Percentiles rank a stretch among this genome's conserved stretches.
Conservation (phyloP, 1,140 invertebrate genomes). For the Plutomurus gul region DNA sequence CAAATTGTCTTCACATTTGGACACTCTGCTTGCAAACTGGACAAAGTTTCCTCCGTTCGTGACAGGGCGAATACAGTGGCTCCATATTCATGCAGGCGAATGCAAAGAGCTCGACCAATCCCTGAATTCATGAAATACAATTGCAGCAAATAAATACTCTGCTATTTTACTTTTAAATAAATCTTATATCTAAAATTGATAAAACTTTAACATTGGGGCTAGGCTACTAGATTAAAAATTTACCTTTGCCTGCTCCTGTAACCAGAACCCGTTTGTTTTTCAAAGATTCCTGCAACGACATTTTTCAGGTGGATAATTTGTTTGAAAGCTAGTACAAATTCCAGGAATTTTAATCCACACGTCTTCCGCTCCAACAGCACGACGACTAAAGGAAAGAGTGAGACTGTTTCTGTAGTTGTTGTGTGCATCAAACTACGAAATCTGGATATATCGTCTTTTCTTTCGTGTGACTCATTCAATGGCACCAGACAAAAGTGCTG, state of each 20-base stretch:
- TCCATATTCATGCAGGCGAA: conserved; percentile 56
- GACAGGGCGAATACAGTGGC: conserved; percentile 59
- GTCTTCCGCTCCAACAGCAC: too few species aligned
- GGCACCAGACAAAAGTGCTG: too few species aligned
- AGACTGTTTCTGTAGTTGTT: too few species aligned
- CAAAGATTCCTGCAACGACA: conserved; percentile 64
- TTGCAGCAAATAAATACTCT: conserved; percentile 67
- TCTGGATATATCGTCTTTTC: too few species aligned
- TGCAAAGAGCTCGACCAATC: conserved; percentile 57
- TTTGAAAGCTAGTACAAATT: neutral
- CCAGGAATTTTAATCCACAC: neutral
- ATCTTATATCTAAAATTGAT: conserved; percentile 70
- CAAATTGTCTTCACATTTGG: conserved; percentile 66
- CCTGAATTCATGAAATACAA: conserved; percentile 63
- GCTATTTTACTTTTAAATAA: conserved; percentile 71
- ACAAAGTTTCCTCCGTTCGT: conserved; percentile 57
- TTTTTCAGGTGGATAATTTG: neutral
- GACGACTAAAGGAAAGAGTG: too few species aligned
- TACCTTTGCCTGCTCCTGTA: conserved; percentile 80
- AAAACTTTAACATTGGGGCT: neutral
- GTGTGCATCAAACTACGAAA: too few species aligned
- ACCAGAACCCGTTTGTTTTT: conserved; percentile 76
- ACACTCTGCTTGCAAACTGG: conserved; percentile 65
- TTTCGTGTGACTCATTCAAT: too few species aligned
- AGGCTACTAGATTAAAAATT: conserved; percentile 9